A percentile compares a stretch with the other conserved stretches of the same genome.
These are phyloP conservation scores for Micropterix aruncella DNA, from an alignment of 2,888 invertebrate species.

Conservation along the genomic window DNA sequence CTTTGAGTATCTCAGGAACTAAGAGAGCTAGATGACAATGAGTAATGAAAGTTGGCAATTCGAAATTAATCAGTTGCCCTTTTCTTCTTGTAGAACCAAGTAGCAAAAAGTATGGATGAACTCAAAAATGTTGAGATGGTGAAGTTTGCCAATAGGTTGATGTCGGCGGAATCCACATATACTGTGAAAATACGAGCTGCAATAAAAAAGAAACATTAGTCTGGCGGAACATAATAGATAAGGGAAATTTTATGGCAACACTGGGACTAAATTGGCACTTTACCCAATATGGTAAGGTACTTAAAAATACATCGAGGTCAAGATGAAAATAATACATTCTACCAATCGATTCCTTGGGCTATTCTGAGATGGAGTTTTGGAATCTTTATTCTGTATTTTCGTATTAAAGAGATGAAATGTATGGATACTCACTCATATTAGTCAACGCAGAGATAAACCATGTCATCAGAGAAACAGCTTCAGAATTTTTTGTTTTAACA, in stretches of 20 bases:
- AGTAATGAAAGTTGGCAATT: no score
- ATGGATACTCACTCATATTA: slow-evolving; percentile 66
- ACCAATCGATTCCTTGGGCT: background rate
- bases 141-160: slow-evolving; percentile 58
- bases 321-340: no score
- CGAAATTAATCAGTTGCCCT: slow-evolving; percentile 16
- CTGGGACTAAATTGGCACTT: no score
- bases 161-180: slow-evolving; percentile 63
- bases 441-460: slow-evolving; percentile 74
- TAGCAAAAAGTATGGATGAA: slow-evolving; percentile 52
- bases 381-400: background rate
- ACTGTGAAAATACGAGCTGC: slow-evolving; percentile 71
- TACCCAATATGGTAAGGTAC: no score
- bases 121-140: slow-evolving; percentile 56
- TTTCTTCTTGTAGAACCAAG: slow-evolving; percentile 48
- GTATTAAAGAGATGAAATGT: no score
- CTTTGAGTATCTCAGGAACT: no score
- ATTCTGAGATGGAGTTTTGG: background rate
- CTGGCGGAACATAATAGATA: background rate
- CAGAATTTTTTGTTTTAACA: slow-evolving; percentile 51
- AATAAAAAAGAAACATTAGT: no score
- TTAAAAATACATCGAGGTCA: no score
- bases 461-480: slow-evolving; percentile 62
- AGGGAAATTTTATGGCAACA: no score
- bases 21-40: no score